Percentiles rank a stretch among this genome's conserved stretches.
Evolutionary conservation across 53 echinoderm and acorn worm species (phyloP).

Genomic region (Zoroaster sp.): DNA sequence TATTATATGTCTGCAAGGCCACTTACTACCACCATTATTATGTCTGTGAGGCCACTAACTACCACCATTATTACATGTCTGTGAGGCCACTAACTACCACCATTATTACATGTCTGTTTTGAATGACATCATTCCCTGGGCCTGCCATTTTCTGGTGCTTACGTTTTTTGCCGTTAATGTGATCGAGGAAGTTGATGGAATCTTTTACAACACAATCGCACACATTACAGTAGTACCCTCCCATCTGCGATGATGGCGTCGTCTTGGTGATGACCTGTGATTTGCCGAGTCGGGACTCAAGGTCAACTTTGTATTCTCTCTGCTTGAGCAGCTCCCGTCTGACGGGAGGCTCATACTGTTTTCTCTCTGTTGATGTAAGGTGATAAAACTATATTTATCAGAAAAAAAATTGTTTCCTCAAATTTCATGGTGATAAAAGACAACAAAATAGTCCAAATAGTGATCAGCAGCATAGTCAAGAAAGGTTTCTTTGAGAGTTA

Average conservation of each 20-base stretch:
- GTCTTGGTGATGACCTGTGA: constrained; percentile 99
- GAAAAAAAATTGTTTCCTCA: no score
- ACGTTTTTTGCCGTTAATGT: constrained; percentile 99
- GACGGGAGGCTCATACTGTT: constrained; percentile 82
- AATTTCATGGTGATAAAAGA: background rate
- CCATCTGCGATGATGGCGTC: constrained; percentile 97
- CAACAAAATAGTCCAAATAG: background rate
- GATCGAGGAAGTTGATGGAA: constrained; percentile 98
- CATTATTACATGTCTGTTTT: no score
- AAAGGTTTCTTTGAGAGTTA: no score
- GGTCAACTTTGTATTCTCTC: constrained; percentile 96
- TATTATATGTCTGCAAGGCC: no score
- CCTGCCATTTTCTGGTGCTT: constrained; percentile 3
- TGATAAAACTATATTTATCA: no score
- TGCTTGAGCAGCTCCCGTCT: constrained; percentile 90
- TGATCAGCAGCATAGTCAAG: no score
- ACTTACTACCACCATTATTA: no score
- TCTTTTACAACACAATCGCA: constrained; percentile 99
- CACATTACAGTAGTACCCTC: constrained; percentile 99
- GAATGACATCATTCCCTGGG: no score
- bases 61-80: no score
- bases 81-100: no score
- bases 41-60: no score
- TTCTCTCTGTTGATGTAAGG: constrained; percentile 61
- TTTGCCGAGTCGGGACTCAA: constrained; percentile 96